These are phyloP conservation scores for Athetis lepigone DNA, from an alignment of 2,888 invertebrate genomes.

Conservation along the genomic window DNA sequence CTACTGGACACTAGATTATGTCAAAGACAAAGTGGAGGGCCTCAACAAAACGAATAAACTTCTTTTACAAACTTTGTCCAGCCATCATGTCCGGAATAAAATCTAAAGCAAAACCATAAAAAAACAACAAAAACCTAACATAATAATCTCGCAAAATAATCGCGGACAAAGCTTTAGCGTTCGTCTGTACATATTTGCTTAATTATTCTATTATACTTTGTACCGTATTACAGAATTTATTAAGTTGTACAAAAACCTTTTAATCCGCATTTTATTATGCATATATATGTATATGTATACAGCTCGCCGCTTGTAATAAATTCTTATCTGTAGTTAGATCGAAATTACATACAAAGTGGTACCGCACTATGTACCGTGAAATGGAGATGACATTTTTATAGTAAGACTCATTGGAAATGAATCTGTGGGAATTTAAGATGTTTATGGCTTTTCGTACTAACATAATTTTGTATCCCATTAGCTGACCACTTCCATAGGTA, in stretches of 20 bases:
- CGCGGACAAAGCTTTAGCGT: conserved; percentile 54
- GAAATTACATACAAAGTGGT: conserved; percentile 79
- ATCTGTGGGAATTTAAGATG: conserved; percentile 53
- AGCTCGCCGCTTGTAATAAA: conserved; percentile 80
- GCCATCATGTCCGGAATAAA: background rate
- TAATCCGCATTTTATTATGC: conserved; percentile 79
- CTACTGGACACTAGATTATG: too few species aligned
- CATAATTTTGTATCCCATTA: background rate
- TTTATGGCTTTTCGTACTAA: background rate
- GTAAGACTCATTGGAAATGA: conserved; percentile 45
- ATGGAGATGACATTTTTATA: conserved; percentile 66
- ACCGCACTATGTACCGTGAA: conserved; percentile 66
- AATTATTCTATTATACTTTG: conserved; percentile 74
- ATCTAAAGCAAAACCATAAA: background rate
- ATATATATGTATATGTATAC: conserved; percentile 76
- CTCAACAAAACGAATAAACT: background rate
- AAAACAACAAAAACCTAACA: background rate
- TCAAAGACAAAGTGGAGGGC: background rate
- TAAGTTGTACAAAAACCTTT: conserved; percentile 71
- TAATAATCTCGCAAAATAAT: conserved; percentile 3
- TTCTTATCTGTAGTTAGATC: conserved; percentile 76
- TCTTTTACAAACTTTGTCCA: background rate
- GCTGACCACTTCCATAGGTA: too few species aligned
- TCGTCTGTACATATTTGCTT: conserved; percentile 66
- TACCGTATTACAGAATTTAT: conserved; percentile 71